Conservation (phyloP, 2,888 invertebrate species). For the Ophion obscuratus region DNA sequence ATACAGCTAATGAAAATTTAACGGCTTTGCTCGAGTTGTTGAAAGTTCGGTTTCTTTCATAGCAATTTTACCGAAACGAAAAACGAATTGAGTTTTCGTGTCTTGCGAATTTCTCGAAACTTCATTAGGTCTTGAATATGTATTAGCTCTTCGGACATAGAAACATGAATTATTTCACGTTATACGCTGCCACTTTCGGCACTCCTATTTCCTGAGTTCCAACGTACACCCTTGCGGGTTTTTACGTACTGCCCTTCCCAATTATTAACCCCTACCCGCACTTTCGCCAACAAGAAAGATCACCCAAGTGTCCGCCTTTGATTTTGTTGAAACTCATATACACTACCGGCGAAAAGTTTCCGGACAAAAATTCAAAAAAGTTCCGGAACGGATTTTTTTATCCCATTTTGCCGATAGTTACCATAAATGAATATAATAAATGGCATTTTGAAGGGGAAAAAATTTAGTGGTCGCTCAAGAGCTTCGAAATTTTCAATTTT, state of each 20-base stretch:
- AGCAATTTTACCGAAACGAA: background rate
- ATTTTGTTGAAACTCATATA: no score
- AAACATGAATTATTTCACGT: background rate
- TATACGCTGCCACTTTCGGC: background rate
- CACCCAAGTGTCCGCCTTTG: no score
- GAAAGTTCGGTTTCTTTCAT: background rate
- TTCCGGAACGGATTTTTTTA: no score
- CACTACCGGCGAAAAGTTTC: no score
- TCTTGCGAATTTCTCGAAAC: background rate
- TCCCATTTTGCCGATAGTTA: no score
- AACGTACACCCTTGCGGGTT: background rate
- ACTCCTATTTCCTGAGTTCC: background rate
- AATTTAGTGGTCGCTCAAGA: no score
- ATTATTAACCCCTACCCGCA: background rate
- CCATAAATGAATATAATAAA: no score
- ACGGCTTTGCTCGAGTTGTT: constrained; percentile 13
- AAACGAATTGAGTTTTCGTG: background rate
- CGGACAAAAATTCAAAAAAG: no score
- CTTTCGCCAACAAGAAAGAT: background rate
- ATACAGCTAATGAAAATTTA: constrained; percentile 27
- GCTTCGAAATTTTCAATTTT: no score
- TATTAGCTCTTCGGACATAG: background rate
- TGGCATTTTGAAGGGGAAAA: no score
- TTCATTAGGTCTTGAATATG: background rate
- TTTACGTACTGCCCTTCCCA: background rate